These are phyloP conservation scores for Philopedon plagiatum DNA, from an alignment of 2,888 invertebrate genomes.

Conservation along the genomic window DNA sequence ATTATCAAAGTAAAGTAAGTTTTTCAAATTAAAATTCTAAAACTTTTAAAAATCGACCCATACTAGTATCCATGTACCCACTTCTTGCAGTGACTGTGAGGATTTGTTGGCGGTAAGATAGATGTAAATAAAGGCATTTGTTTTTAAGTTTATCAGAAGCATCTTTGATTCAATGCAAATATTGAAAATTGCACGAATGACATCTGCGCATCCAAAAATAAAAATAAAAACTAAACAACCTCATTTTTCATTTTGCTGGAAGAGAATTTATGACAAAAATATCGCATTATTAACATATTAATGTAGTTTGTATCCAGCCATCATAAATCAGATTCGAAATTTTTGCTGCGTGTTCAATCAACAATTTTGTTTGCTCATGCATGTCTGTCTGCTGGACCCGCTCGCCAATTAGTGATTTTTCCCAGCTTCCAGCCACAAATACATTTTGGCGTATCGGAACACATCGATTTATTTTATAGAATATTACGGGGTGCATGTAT, in stretches of 20 bases:
- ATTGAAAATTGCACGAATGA: too few species aligned
- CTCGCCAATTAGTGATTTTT: constrained; percentile 30
- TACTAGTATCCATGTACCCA: too few species aligned
- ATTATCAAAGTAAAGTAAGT: too few species aligned
- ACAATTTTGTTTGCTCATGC: constrained; percentile 36
- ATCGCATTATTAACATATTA: constrained; percentile 24
- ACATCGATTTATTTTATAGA: too few species aligned
- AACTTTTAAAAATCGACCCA: too few species aligned
- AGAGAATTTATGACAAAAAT: constrained; percentile 6
- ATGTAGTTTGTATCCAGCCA: constrained; percentile 17
- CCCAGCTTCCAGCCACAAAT: not conserved
- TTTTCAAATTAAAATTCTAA: too few species aligned
- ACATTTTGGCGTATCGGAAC: not conserved
- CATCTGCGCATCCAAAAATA: not conserved
- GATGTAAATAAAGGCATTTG: too few species aligned
- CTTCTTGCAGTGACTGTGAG: too few species aligned
- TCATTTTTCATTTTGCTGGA: not conserved
- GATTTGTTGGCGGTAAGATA: too few species aligned
- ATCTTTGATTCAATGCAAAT: too few species aligned
- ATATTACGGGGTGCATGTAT: too few species aligned
- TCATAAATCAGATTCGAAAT: constrained; percentile 32
- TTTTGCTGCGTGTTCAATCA: constrained; percentile 37
- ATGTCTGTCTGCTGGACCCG: constrained; percentile 24
- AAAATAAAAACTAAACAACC: not conserved
- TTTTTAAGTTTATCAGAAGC: too few species aligned